Percentiles rank a stretch among this genome's conserved stretches.
phyloP scores from a whole-genome alignment of 2,797 vertebrate species.

The Atherinosoma microstoma region DNA sequence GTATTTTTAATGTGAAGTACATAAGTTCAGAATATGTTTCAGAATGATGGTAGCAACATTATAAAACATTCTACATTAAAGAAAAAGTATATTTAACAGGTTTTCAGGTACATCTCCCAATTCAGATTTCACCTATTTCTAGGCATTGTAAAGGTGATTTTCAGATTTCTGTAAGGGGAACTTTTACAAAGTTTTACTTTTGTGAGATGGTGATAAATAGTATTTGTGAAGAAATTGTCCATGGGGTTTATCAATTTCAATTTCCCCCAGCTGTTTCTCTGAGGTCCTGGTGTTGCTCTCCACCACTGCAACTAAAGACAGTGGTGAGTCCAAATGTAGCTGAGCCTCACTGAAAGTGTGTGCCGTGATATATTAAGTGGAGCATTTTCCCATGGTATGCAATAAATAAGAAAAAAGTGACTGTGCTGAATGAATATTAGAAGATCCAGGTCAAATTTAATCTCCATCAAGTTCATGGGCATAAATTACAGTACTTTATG shows the following conservation, averaged over 20 bases:
- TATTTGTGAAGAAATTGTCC: constrained; percentile 1
- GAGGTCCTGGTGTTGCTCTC: background rate
- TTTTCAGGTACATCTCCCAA: background rate
- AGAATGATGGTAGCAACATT: background rate
- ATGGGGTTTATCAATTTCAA: background rate
- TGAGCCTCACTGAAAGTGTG: background rate
- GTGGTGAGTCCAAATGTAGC: background rate
- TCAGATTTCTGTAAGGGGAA: background rate
- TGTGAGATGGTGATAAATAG: background rate
- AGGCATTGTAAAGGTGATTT: background rate
- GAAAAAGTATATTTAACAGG: too few relatives aligned
- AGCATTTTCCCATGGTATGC: background rate
- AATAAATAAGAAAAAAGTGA: constrained; percentile 12
- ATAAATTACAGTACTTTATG: constrained; percentile 4
- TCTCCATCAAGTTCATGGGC: background rate
- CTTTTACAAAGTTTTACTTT: too few relatives aligned
- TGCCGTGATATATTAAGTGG: background rate
- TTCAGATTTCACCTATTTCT: background rate
- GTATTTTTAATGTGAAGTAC: background rate
- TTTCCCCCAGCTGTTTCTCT: background rate
- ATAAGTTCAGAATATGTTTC: background rate
- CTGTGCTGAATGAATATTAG: background rate
- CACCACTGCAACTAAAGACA: background rate
- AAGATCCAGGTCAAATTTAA: background rate
- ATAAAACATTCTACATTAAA: background rate